A percentile compares a stretch with the other conserved stretches of the same genome.
Evolutionary conservation across 2,888 invertebrate genomes (phyloP).

Genomic region (Chrysina gloriosa): DNA sequence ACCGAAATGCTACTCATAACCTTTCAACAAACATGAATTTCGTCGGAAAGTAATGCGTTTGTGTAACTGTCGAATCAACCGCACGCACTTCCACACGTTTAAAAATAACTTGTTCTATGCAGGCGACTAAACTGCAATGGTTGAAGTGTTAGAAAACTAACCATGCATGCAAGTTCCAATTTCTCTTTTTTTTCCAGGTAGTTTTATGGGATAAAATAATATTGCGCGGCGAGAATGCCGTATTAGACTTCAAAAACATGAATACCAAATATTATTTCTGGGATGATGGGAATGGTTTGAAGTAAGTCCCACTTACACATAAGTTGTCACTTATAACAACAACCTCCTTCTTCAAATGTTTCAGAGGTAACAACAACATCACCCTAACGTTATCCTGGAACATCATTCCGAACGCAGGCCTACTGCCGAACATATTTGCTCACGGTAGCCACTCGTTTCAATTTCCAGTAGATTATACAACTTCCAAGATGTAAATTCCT

Average conservation of each 20-base stretch:
- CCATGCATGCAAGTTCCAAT: too few relatives aligned
- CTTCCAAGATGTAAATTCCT: constrained; percentile 69
- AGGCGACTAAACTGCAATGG: too few relatives aligned
- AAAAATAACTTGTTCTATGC: too few relatives aligned
- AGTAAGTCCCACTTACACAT: constrained; percentile 69
- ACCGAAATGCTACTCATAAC: too few relatives aligned
- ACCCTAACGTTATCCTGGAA: constrained; percentile 97
- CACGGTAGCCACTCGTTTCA: constrained; percentile 87
- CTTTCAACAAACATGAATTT: too few relatives aligned
- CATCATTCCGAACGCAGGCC: constrained; percentile 97
- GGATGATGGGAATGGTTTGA: constrained; percentile 98
- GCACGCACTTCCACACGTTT: too few relatives aligned
- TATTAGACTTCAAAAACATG: constrained; percentile 91
- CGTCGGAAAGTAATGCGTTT: too few relatives aligned
- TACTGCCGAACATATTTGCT: constrained; percentile 88
- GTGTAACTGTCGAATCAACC: too few relatives aligned
- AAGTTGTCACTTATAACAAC: background rate
- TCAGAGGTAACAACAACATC: constrained; percentile 92
- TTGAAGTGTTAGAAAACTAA: too few relatives aligned
- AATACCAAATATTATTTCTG: constrained; percentile 99
- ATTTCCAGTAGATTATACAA: constrained; percentile 91
- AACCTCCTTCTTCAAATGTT: constrained; percentile 50
- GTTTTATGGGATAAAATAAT: constrained; percentile 99
- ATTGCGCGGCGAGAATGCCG: constrained; percentile 91
- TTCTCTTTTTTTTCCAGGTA: constrained; percentile 68